Conservation (phyloP, 2,797 vertebrate genomes). For the Lacerta bilineata region DNA sequence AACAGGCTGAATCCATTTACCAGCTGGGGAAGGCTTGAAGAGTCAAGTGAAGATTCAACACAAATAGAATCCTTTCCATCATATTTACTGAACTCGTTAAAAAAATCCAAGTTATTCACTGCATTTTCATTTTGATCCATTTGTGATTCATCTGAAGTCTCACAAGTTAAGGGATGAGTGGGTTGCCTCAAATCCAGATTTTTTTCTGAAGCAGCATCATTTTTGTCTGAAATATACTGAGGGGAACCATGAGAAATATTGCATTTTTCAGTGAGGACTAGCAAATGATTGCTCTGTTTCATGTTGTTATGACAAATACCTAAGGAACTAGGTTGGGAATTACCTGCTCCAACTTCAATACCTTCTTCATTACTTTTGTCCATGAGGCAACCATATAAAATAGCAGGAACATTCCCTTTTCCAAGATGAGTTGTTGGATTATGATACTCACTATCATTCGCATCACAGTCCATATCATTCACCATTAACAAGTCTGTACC, state of each 20-base stretch:
- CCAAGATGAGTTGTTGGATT: conserved; percentile 10
- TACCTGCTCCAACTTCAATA: neutral
- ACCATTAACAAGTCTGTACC: neutral
- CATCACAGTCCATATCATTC: conserved; percentile 6
- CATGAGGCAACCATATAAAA: conserved; percentile 24
- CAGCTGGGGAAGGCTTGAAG: conserved; percentile 45
- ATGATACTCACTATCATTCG: conserved; percentile 7
- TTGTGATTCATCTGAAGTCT: conserved; percentile 28
- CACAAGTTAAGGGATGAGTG: conserved; percentile 13
- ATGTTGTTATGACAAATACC: neutral
- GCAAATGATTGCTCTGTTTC: conserved; percentile 30
- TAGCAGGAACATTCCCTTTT: conserved; percentile 39
- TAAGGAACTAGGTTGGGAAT: conserved; percentile 27
- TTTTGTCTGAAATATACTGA: neutral
- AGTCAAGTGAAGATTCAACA: conserved; percentile 32
- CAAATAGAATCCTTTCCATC: conserved; percentile 39
- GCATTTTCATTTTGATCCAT: conserved; percentile 24
- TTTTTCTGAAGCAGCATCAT: conserved; percentile 23
- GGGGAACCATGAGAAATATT: conserved; percentile 1
- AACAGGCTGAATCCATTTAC: conserved; percentile 70
- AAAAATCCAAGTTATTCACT: conserved; percentile 6
- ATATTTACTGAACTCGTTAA: neutral
- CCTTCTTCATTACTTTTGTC: conserved; percentile 16
- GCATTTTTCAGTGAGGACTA: conserved; percentile 37
- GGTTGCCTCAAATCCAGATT: conserved; percentile 31